Conservation (phyloP, 2,888 invertebrate genomes). For the Chrysolina haemoptera region DNA sequence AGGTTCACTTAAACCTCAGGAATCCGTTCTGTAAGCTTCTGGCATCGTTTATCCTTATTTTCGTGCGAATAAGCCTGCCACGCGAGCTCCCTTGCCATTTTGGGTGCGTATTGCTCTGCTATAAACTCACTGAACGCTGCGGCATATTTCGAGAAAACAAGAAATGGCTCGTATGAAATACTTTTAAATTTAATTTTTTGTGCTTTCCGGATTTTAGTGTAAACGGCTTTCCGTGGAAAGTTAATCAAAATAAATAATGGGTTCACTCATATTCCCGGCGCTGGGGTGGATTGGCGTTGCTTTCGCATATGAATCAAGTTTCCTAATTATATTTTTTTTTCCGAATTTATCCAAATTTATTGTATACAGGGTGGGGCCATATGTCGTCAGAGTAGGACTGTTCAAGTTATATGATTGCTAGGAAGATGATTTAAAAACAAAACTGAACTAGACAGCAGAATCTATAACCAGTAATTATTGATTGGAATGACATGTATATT, state of each 20-base stretch:
- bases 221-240: background rate
- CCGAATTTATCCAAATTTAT: no score
- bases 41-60: constrained; percentile 7
- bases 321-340: no score
- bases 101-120: background rate
- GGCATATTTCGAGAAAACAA: background rate
- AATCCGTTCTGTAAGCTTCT: background rate
- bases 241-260: constrained; percentile 7
- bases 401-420: no score
- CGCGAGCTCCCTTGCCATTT: constrained; percentile 8
- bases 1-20: background rate
- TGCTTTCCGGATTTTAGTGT: background rate
- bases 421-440: no score
- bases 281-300: background rate
- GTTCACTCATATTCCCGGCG: background rate
- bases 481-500: no score
- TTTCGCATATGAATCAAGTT: no score
- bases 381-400: no score
- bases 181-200: constrained; percentile 1
- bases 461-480: no score
- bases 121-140: background rate
- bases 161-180: background rate
- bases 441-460: no score
- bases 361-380: no score
- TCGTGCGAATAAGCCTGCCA: background rate